phyloP scores from a whole-genome alignment of 2,888 invertebrate species.

The Leptura quadrifasciata region DNA sequence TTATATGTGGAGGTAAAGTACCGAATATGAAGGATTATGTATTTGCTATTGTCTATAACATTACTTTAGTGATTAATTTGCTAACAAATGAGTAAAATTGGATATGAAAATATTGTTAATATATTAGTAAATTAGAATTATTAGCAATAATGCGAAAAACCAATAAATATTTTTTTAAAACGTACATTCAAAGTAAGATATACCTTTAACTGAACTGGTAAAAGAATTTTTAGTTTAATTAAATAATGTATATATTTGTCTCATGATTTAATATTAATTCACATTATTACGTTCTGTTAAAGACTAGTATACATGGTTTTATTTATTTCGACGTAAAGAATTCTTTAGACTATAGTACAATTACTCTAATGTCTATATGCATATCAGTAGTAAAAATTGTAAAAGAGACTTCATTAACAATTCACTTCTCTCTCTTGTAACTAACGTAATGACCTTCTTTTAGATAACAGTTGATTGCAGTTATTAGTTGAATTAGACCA shows the following conservation, averaged over 20 bases:
- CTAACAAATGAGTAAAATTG: too few species aligned
- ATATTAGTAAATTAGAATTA: too few species aligned
- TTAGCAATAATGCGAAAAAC: too few species aligned
- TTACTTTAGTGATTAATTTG: too few species aligned
- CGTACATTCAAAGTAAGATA: too few species aligned
- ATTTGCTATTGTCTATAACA: too few species aligned
- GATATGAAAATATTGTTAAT: too few species aligned
- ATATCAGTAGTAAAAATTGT: conserved; percentile 22
- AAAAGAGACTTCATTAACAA: conserved; percentile 18
- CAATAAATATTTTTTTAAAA: too few species aligned
- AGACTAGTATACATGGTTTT: background rate
- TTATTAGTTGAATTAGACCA: conserved; percentile 40
- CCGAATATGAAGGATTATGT: too few species aligned
- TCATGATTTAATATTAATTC: background rate
- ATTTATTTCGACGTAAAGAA: background rate
- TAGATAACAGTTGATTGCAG: conserved; percentile 41
- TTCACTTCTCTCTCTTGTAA: conserved; percentile 9
- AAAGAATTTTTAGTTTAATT: too few species aligned
- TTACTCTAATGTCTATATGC: background rate
- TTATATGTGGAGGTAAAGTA: too few species aligned
- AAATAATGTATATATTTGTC: background rate
- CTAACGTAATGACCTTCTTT: conserved; percentile 33
- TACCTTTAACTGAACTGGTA: too few species aligned
- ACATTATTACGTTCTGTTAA: background rate
- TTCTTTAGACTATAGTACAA: background rate